Conservation (phyloP, 2,113 vertebrate genomes). For the Ophiodon elongatus region DNA sequence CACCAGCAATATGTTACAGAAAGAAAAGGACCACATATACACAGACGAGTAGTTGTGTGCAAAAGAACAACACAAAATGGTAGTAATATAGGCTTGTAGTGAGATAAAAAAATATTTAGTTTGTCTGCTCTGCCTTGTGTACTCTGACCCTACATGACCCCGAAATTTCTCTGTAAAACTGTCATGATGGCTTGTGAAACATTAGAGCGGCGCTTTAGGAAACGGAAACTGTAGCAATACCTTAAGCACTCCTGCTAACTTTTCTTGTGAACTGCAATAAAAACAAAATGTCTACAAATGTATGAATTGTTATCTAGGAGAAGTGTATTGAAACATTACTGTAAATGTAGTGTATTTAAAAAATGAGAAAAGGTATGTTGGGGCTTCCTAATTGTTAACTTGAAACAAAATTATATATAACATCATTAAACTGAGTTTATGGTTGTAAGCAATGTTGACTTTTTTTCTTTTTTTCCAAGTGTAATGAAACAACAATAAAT, state of each 20-base stretch:
- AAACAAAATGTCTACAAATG: constrained; percentile 79
- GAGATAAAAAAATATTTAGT: constrained; percentile 42
- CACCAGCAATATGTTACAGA: constrained; percentile 68
- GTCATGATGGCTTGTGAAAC: constrained; percentile 51
- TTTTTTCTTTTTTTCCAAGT: constrained; percentile 12
- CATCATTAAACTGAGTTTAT: constrained; percentile 69
- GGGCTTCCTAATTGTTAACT: constrained; percentile 68
- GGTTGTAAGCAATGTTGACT: constrained; percentile 53
- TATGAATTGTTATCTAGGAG: constrained; percentile 76
- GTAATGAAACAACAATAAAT: constrained; percentile 24
- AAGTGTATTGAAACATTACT: constrained; percentile 70
- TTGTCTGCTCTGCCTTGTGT: constrained; percentile 64
- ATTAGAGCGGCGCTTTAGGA: constrained; percentile 57
- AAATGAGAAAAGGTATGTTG: constrained; percentile 55
- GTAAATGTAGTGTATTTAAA: constrained; percentile 71
- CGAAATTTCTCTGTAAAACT: constrained; percentile 52
- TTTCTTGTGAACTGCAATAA: constrained; percentile 86
- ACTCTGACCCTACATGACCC: constrained; percentile 39
- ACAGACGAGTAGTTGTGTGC: constrained; percentile 54
- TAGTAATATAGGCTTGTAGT: constrained; percentile 48
- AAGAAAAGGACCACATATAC: constrained; percentile 56
- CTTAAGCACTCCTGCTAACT: constrained; percentile 79
- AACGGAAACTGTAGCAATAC: constrained; percentile 85
- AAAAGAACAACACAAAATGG: constrained; percentile 34
- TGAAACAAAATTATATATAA: constrained; percentile 53